A percentile compares a stretch with the other conserved stretches of the same genome.
Conservation (phyloP, 2,888 invertebrate genomes). For the Dioctria linearis region DNA sequence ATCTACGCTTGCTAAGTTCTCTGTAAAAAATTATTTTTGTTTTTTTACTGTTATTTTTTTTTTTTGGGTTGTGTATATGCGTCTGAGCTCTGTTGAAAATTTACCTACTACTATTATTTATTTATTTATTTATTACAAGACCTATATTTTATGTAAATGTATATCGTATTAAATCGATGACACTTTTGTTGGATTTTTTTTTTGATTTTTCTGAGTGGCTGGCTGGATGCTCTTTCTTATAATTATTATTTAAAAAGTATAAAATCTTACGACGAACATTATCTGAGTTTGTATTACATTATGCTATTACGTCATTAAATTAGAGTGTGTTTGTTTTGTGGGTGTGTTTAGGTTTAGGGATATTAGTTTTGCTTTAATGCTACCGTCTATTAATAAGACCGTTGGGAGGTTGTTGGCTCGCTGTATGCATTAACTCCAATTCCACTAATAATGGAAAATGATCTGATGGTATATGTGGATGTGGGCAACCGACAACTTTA, state of each 20-base stretch:
- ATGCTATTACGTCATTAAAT: conserved; percentile 22
- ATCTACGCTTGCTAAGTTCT: conserved; percentile 34
- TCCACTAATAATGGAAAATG: conserved; percentile 94
- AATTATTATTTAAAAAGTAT: conserved; percentile 41
- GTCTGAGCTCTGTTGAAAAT: not conserved
- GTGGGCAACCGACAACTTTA: conserved; percentile 94
- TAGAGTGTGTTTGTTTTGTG: conserved; percentile 49
- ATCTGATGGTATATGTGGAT: conserved; percentile 97
- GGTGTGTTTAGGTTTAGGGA: too few species aligned
- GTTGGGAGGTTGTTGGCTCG: conserved; percentile 80
- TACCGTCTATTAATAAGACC: conserved; percentile 90
- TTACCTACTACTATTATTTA: not conserved
- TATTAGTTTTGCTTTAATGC: conserved; percentile 71
- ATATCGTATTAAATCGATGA: too few species aligned
- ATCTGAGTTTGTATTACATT: not conserved
- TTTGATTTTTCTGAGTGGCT: not conserved
- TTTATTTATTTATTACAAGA: too few species aligned
- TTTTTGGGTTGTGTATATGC: too few species aligned
- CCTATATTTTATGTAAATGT: too few species aligned
- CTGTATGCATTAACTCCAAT: conserved; percentile 88
- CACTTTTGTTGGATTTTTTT: too few species aligned
- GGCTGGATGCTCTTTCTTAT: conserved; percentile 39
- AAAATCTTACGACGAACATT: conserved; percentile 41
- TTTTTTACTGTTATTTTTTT: not conserved
- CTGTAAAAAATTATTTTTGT: not conserved